These are phyloP conservation scores for Nomada ruficornis DNA, from an alignment of 2,888 invertebrate species.

Conservation along the genomic window DNA sequence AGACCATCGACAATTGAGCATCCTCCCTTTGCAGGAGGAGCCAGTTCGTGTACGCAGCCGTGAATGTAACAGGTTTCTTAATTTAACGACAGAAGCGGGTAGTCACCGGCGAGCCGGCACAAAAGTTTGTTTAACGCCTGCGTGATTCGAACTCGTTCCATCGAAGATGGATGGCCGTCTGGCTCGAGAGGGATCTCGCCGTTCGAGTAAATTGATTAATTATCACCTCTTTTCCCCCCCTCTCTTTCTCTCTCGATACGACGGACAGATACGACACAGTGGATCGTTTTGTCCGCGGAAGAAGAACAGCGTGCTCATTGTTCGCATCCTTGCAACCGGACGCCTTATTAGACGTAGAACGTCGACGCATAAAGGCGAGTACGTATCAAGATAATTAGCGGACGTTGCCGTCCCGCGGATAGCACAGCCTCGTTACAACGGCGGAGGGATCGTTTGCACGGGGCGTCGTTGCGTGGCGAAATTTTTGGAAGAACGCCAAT, in stretches of 20 bases:
- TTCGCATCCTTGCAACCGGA: not conserved
- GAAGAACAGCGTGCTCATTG: not conserved
- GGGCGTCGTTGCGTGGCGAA: constrained; percentile 20
- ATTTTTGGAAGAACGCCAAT: constrained; percentile 71
- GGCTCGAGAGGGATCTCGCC: constrained; percentile 5
- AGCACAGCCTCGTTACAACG: not conserved
- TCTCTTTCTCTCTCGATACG: not conserved
- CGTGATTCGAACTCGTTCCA: constrained; percentile 42
- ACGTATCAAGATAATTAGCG: constrained; percentile 35
- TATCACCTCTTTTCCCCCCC: not conserved
- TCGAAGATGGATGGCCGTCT: constrained; percentile 33
- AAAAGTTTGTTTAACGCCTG: constrained; percentile 30
- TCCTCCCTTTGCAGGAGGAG: not conserved
- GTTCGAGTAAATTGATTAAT: constrained; percentile 40
- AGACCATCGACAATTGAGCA: not conserved
- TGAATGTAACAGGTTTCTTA: constrained; percentile 37
- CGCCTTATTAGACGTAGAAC: not conserved
- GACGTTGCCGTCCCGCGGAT: not conserved
- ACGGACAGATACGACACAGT: not conserved
- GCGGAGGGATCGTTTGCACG: not conserved
- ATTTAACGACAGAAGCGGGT: constrained; percentile 30
- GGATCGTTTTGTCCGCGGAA: not conserved
- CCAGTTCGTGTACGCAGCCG: not conserved
- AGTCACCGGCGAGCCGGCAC: constrained; percentile 39
- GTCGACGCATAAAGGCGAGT: not conserved